Evolutionary conservation across 1,140 invertebrate species (phyloP).

Genomic region (Cepaea nemoralis): DNA sequence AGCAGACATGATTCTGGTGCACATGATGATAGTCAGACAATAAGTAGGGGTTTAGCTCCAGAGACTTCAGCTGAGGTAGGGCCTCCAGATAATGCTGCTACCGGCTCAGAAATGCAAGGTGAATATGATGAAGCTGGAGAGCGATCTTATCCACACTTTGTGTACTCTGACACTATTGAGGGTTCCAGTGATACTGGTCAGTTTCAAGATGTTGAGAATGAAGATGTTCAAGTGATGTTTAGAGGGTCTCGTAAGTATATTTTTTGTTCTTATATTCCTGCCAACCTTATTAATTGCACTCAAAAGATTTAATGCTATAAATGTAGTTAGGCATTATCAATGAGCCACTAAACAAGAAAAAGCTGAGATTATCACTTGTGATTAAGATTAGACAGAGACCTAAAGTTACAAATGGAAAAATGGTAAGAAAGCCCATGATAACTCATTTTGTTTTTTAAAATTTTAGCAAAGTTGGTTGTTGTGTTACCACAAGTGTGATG

Average conservation of each 20-base stretch:
- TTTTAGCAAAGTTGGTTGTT: too few species aligned
- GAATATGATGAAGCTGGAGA: conserved; percentile 32
- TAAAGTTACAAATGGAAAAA: too few species aligned
- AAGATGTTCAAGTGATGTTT: conserved; percentile 27
- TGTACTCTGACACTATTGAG: conserved; percentile 20
- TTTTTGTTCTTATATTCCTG: not conserved
- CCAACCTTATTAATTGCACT: not conserved
- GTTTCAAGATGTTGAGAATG: conserved; percentile 34
- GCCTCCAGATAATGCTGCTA: not conserved
- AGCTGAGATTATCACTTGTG: too few species aligned
- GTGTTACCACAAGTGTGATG: too few species aligned
- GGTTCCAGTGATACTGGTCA: conserved; percentile 23
- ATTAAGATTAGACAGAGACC: too few species aligned
- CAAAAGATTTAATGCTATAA: too few species aligned
- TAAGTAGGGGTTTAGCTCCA: too few species aligned
- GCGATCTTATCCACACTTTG: conserved; percentile 15
- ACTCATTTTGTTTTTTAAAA: too few species aligned
- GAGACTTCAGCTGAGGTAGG: too few species aligned
- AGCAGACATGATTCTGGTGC: not conserved
- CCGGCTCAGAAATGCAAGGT: conserved; percentile 5
- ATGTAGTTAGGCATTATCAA: too few species aligned
- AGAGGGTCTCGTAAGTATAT: conserved; percentile 21
- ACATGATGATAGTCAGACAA: not conserved
- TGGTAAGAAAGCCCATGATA: too few species aligned
- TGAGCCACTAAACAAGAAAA: too few species aligned